Base-by-base conservation (phyloP, 2,888 invertebrate genomes). In the Cheilosia impressa region DNA sequence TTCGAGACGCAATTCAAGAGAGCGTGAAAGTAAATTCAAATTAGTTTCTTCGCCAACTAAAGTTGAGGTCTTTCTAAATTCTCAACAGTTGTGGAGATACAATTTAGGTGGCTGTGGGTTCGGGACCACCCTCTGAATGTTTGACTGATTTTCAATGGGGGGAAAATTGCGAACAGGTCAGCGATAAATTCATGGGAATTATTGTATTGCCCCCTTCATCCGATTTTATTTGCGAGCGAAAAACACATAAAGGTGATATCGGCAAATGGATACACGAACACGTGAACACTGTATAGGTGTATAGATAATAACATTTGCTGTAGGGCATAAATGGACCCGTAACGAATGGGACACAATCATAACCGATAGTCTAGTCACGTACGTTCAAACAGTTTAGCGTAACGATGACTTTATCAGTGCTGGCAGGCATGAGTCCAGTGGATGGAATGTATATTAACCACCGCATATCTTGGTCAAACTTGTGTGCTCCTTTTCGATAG, bases 11-110 rank as follows among this genome's bases (percentile, higher is more conserved):
- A n/a, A 72, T 41, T 55, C 50, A 63, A 68, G 17, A 53, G 71
- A 81, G 43, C 76, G 66, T 80, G 69, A 76, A 85, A 85, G 81
- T 85, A 85, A 85, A 81, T 85, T 85, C 81, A 85, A 85, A 81
- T 85, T 76, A 81, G 81, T 85, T 66, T 60, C 58, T 34, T 45
- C 3, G 34, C 79, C 60, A 65, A 58, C 57, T 65, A 34, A 65
- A 52, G 57, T 79, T 65, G 38, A 38, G 10, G 4, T 55, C 22
- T 22, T 52, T 34, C 63, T 47, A 76, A 85, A 85, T 68, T 77
- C 50, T 45, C 24, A 15, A 53, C 65, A 55, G 15, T 57, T 66
- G 19, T n/a, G 15, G 34, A 34, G 6, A n/a, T n/a, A 45, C 27
- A 53, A n/a, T 41, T 43, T 45, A 2, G 24, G 9, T 6, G 19